These are phyloP conservation scores for Cenopis cana DNA, from an alignment of 2,888 invertebrate genomes.

Conservation along the genomic window DNA sequence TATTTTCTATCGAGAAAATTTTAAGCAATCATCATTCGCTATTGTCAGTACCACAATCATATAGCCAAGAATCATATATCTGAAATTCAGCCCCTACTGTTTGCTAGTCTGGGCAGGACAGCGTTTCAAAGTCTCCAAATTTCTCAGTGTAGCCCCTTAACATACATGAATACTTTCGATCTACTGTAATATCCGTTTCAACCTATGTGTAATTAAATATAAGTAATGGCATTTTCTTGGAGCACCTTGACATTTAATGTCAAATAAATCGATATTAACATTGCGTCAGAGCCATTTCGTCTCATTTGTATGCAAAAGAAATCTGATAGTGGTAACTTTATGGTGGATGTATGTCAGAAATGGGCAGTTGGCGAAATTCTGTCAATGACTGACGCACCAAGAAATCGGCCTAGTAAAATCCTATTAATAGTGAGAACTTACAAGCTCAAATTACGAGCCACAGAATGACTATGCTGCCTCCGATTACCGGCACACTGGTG, in stretches of 20 bases:
- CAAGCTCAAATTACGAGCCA: neutral
- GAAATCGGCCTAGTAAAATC: neutral
- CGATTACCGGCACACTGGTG: neutral
- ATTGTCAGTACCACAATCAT: too few relatives aligned
- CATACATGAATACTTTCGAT: neutral
- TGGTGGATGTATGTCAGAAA: neutral
- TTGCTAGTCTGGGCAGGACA: too few relatives aligned
- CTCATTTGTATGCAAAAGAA: conserved; percentile 22
- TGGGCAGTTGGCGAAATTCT: neutral
- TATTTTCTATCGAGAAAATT: too few relatives aligned
- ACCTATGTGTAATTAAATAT: neutral
- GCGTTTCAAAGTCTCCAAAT: too few relatives aligned
- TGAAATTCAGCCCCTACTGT: too few relatives aligned
- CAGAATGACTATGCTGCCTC: neutral
- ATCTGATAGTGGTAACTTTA: neutral
- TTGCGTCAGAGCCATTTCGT: neutral
- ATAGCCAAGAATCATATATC: too few relatives aligned
- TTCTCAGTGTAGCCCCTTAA: too few relatives aligned
- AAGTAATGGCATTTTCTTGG: conserved; percentile 1
- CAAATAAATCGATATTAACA: conserved; percentile 18
- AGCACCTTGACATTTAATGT: conserved; percentile 19
- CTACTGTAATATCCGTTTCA: neutral
- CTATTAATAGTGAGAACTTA: neutral
- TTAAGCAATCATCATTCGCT: too few relatives aligned
- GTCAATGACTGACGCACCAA: neutral